Evolutionary conservation across 1,140 invertebrate genomes (phyloP).

Genomic region (Drosophila mayri): DNA sequence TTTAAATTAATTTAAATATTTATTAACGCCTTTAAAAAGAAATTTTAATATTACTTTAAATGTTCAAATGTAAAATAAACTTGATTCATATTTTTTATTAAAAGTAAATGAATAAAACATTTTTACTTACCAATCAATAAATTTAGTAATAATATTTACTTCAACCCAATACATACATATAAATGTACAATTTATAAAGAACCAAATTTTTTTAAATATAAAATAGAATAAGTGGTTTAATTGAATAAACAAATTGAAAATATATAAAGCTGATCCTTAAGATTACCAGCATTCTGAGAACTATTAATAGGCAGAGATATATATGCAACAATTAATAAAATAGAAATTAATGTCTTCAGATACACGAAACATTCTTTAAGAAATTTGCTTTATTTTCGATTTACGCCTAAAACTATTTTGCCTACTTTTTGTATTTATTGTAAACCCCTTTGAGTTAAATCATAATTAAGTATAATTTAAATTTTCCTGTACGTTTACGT

Average conservation of each 20-base stretch:
- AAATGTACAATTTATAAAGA: neutral
- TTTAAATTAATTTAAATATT: too few relatives aligned
- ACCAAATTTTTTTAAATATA: neutral
- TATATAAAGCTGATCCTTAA: neutral
- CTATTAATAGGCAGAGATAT: neutral
- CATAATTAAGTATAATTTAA: conserved; percentile 24
- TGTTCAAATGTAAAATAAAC: too few relatives aligned
- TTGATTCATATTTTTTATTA: too few relatives aligned
- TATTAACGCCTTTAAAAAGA: too few relatives aligned
- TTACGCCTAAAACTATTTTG: conserved; percentile 2
- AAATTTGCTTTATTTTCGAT: conserved; percentile 7
- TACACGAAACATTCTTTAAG: neutral
- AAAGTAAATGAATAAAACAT: neutral
- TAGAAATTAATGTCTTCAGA: neutral
- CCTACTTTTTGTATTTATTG: neutral
- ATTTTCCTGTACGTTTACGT: conserved; percentile 31
- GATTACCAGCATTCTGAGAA: neutral
- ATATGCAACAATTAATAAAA: neutral
- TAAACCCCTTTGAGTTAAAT: conserved; percentile 9
- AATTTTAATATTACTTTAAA: too few relatives aligned
- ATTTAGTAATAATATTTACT: neutral
- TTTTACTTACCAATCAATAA: conserved; percentile 7
- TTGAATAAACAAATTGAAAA: neutral
- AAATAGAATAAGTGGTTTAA: neutral
- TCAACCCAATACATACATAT: neutral